Conservation (phyloP, 2,888 invertebrate species). For the Busseola fusca region DNA sequence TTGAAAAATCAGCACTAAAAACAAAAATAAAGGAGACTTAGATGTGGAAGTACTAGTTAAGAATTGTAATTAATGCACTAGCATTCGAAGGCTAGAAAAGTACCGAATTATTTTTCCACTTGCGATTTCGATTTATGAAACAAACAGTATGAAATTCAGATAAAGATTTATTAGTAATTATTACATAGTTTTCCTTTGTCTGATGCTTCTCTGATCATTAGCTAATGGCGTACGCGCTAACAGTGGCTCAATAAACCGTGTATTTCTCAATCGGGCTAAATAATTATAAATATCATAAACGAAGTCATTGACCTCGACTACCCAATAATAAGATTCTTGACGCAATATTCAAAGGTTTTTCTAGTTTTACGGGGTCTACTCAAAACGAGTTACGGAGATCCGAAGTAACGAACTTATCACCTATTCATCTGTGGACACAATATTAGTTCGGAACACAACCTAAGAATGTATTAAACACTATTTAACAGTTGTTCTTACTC, state of each 20-base stretch:
- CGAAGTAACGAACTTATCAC: neutral
- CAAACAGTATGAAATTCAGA: neutral
- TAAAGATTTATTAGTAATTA: neutral
- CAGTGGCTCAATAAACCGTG: neutral
- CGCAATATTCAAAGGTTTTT: neutral
- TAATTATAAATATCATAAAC: neutral
- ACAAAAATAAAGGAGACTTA: no score
- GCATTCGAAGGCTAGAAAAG: neutral
- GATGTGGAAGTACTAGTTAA: no score
- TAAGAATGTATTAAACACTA: neutral
- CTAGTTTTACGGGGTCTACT: neutral
- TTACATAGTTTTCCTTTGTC: neutral
- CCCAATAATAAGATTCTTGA: neutral
- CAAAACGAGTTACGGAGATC: no score
- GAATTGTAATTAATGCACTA: neutral
- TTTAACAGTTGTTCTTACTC: neutral
- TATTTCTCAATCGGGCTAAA: neutral
- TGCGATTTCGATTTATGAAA: neutral
- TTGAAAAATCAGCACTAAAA: no score
- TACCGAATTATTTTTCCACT: neutral
- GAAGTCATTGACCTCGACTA: neutral
- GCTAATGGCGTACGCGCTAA: neutral
- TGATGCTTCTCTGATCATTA: neutral
- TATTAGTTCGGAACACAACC: neutral
- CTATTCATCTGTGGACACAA: neutral